These are phyloP conservation scores for Bolinopsis microptera DNA, from an alignment of 37 sponge, comb jelly and placozoan species.

Conservation along the genomic window DNA sequence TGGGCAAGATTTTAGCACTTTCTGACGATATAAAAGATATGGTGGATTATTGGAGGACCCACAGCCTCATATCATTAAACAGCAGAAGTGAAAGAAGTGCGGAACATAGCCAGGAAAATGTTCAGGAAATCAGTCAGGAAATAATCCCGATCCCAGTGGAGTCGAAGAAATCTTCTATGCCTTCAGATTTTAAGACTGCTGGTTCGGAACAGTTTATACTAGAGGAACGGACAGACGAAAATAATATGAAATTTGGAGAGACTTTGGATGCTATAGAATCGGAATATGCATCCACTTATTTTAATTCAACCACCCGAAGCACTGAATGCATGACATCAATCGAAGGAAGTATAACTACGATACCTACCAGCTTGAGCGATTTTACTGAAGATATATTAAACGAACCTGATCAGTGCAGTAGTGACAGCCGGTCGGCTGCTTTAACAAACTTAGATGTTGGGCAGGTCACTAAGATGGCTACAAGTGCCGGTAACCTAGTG, in stretches of 20 bases:
- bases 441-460: background rate
- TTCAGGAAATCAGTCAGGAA: too few relatives aligned
- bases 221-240: background rate
- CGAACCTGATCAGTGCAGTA: background rate
- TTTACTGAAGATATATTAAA: background rate
- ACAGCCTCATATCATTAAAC: background rate
- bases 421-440: background rate
- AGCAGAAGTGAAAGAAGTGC: background rate
- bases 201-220: background rate
- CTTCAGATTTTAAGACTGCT: too few relatives aligned
- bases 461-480: background rate
- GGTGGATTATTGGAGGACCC: constrained; percentile 6
- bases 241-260: too few relatives aligned
- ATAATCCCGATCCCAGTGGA: too few relatives aligned
- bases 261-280: background rate
- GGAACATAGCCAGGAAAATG: background rate
- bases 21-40: background rate
- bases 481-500: background rate
- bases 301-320: background rate
- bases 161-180: too few relatives aligned
- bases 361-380: background rate
- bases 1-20: background rate
- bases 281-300: background rate
- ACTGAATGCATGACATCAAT: background rate
- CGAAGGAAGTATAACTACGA: background rate